Base-by-base conservation (phyloP, 2,888 invertebrate genomes). In the Sialis fuliginosa region DNA sequence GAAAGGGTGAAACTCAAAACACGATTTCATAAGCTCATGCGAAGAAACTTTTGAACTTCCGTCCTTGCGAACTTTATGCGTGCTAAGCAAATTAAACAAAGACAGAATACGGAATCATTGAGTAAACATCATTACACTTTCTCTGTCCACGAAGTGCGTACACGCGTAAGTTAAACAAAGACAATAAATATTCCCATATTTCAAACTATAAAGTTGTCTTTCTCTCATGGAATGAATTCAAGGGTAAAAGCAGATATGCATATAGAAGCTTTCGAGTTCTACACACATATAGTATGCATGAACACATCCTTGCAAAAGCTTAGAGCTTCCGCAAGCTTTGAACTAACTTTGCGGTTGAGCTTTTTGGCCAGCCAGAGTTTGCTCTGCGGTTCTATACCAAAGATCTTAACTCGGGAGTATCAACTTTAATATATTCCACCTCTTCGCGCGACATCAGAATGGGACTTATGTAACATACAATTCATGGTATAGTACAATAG, bases 291-390 rank as follows among this genome's bases (percentile, higher is more conserved):
- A 44, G 30, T 44, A 45, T 45, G 45, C 45, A 45, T 37, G 35
- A 35, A 37, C 34, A 32, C 32, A 45, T 35, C 37, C 35, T 37
- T 35, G 37, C 22, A 33, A 45, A 45, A 45, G 45, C 45, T 45
- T 35, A 22, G 22, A 45, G 45, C 45, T 45, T 45, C 45, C 45
- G 35, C 37, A 35, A 45, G 45, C 45, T 45, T 45, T 45, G 22
- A 45, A 45, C 45, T 37, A 45, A 45, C 45, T 45, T 45, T 45
- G 45, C 12, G 37, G 10, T 45, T 31, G 45, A 45, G 45, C 45
- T 45, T 45, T 45, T 45, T 35, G 45, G 42, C 42, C 42, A 42
- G 32, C 42, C 42, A 42, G 42, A 42, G 42, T 42, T 42, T 31
- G 30, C 30, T 8, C 22, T 42, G 42, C 42, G 42, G 22, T 39